These are phyloP conservation scores for Cervus canadensis DNA, from an alignment of 2,113 vertebrate genomes.

Conservation along the genomic window DNA sequence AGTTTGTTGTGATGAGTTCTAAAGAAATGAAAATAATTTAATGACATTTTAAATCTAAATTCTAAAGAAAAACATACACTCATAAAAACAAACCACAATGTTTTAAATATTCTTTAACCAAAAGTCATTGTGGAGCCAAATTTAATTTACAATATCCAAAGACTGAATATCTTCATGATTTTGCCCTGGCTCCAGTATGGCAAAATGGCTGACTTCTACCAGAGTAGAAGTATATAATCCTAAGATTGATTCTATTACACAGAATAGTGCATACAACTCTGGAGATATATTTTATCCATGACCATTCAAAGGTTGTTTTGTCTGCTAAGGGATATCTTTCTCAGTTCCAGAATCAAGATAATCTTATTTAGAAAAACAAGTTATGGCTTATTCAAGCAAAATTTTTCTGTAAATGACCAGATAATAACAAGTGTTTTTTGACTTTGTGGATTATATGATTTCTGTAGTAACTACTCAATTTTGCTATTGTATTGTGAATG, in stretches of 20 bases:
- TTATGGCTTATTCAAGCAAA: neutral
- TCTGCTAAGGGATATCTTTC: neutral
- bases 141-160: neutral
- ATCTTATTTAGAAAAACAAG: neutral
- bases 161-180: neutral
- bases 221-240: neutral
- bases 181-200: accelerated
- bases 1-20: neutral
- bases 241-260: neutral
- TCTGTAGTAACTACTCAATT: neutral
- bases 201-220: neutral
- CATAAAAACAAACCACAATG: neutral
- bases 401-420: neutral
- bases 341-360: neutral
- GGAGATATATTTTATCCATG: neutral
- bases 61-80: neutral
- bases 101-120: neutral
- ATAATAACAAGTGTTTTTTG: neutral
- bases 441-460: neutral
- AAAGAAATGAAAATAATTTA: neutral
- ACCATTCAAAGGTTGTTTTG: neutral
- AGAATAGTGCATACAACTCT: neutral
- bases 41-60: neutral
- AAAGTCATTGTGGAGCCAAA: neutral
- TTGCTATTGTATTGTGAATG: neutral